A percentile compares a stretch with the other conserved stretches of the same genome.
phyloP scores from a whole-genome alignment of 2,113 vertebrate species.

The Bos indicus region DNA sequence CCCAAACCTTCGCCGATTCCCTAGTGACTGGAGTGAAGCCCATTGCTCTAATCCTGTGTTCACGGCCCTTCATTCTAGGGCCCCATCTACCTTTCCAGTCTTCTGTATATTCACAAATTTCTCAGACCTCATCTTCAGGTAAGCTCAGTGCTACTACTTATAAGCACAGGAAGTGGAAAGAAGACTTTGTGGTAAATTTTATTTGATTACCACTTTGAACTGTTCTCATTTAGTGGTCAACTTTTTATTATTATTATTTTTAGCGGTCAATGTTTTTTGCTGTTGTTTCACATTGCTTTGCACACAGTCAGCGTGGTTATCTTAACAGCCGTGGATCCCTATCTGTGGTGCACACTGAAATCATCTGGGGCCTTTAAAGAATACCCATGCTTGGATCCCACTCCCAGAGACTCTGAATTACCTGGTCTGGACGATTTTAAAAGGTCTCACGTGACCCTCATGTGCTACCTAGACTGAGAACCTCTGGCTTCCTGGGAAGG shows the following conservation, averaged over 20 bases:
- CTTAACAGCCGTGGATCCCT: neutral
- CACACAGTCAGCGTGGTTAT: neutral
- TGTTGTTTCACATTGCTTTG: neutral
- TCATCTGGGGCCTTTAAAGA: neutral
- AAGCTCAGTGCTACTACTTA: neutral
- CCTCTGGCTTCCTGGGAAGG: neutral
- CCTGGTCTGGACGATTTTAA: neutral
- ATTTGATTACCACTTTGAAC: neutral
- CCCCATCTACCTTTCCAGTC: neutral
- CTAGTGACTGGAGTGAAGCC: neutral
- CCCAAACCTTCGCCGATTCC: neutral
- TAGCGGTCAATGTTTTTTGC: neutral
- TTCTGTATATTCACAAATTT: neutral
- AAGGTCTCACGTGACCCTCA: neutral
- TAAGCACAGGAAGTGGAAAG: neutral
- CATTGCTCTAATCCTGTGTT: neutral
- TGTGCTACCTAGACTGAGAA: neutral
- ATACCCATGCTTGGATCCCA: neutral
- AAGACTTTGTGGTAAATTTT: neutral
- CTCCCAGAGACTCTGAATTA: neutral
- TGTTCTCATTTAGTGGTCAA: neutral
- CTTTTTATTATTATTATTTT: neutral
- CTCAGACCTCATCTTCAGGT: neutral
- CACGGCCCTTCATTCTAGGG: neutral
- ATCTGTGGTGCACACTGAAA: neutral